These are phyloP conservation scores for Sinocyclocheilus rhinocerous DNA, from an alignment of 2,113 vertebrate species.

Conservation along the genomic window DNA sequence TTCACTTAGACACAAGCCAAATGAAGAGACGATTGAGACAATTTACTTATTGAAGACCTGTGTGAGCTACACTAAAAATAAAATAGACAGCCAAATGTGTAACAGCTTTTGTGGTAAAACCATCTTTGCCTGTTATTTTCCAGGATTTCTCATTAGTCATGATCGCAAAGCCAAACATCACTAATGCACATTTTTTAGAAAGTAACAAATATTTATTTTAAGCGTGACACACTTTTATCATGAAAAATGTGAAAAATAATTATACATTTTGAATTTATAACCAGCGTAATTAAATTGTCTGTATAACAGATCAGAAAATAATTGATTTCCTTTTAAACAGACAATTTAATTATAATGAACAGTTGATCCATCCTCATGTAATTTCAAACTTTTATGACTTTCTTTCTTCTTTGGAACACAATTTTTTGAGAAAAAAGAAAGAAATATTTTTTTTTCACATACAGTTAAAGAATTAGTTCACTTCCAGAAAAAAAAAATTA, in stretches of 20 bases:
- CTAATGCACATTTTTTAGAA: neutral
- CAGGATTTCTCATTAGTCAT: neutral
- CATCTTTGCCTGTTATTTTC: neutral
- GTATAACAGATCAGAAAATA: neutral
- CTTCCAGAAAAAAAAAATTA: too few relatives aligned
- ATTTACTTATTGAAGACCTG: conserved; percentile 57
- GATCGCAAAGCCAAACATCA: neutral
- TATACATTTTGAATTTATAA: neutral
- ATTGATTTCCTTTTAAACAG: too few relatives aligned
- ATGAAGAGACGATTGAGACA: conserved; percentile 65
- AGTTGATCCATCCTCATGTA: neutral
- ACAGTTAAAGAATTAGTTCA: neutral
- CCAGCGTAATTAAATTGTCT: neutral
- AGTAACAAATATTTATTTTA: neutral
- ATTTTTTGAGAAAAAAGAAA: neutral
- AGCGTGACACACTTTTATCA: neutral
- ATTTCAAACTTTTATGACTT: too few relatives aligned
- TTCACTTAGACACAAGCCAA: conserved; percentile 57
- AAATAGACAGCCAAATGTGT: neutral
- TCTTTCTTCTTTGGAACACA: neutral
- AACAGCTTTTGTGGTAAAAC: neutral
- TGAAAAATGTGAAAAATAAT: neutral
- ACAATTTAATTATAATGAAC: too few relatives aligned
- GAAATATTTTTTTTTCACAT: neutral
- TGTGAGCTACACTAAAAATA: conserved; percentile 38